Base-by-base conservation (phyloP, 1,140 invertebrate species). In the Ectropis grisescens region DNA sequence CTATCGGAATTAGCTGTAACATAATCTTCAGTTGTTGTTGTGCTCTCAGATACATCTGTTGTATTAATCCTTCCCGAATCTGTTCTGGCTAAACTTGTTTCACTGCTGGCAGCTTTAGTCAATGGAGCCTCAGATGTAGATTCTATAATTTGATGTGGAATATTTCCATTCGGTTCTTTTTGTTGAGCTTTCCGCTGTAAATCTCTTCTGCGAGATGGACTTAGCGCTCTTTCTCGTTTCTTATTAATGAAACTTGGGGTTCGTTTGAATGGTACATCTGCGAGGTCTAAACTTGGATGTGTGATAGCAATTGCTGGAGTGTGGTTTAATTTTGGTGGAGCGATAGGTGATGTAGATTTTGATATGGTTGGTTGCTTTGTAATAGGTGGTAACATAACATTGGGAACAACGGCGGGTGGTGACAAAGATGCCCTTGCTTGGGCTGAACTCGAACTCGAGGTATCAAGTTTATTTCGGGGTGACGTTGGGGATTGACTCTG, bases 21-120 rank as follows among this genome's bases (percentile, higher is more conserved):
- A 70, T 95, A 95, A 62, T 95, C 93, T 61, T 95, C 93, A 13
- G 93, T 94, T 13, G 91, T 92, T 11, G 91, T 92, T 35, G 92
- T 93, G 42, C 89, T 89, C 79, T 94, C 92, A 5, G 91, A 93
- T 11, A 92, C 84, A 67, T 93, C 91, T 1, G 85, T 82, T 2
- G 87, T 91, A 60, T 90, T 91, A 1, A 88, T 87, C 65, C 85
- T 88, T 29, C 89, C 89, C 9, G 90, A 91, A 78, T 92, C 90
- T 2, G 90, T 90, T 44, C 90, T 72, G 34, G 76, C 76, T 48
- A 83, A 66, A 50, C 69, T 79, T 19, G 71, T 75, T 57, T 79
- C 71, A 65, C 71, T 79, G 43, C 67, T 67, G 22, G 51, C 52
- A 13, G 65, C 40, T 58, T 79, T 81, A 12, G 61, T 41, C 35